Evolutionary conservation across 2,797 vertebrate species (phyloP).

Genomic region (Gymnoscopelus braueri): DNA sequence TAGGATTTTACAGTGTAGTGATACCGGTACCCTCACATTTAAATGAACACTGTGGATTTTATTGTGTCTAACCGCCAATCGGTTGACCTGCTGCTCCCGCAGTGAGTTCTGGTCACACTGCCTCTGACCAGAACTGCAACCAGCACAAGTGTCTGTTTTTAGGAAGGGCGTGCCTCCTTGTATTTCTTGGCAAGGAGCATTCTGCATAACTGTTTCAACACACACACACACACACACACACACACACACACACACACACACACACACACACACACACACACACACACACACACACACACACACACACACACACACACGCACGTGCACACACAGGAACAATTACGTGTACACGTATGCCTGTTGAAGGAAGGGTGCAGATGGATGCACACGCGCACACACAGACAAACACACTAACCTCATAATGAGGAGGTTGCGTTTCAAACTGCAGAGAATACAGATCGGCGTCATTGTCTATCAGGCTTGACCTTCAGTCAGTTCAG

Average conservation of each 20-base stretch:
- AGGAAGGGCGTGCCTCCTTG: neutral
- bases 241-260: slow-evolving; percentile 18
- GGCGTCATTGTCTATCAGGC: slow-evolving; percentile 16
- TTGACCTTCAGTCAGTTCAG: slow-evolving; percentile 41
- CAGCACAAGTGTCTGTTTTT: slow-evolving; percentile 10
- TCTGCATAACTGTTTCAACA: neutral
- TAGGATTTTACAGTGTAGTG: no score
- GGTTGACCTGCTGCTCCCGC: no score
- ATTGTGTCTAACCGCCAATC: no score
- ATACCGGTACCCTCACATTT: no score
- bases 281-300: neutral
- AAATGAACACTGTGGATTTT: no score
- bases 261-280: neutral
- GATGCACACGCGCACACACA: neutral
- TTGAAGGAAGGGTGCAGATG: no score
- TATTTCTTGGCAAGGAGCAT: slow-evolving; percentile 2
- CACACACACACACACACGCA: neutral
- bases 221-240: slow-evolving; percentile 8
- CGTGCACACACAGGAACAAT: neutral
- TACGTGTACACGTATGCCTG: no score
- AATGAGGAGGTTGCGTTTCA: slow-evolving; percentile 1
- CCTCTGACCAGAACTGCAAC: neutral
- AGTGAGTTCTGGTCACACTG: neutral
- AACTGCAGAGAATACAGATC: slow-evolving; percentile 29
- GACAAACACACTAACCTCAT: slow-evolving; percentile 5